Evolutionary conservation across 2,113 vertebrate species (phyloP).

Genomic region (Passer montanus): DNA sequence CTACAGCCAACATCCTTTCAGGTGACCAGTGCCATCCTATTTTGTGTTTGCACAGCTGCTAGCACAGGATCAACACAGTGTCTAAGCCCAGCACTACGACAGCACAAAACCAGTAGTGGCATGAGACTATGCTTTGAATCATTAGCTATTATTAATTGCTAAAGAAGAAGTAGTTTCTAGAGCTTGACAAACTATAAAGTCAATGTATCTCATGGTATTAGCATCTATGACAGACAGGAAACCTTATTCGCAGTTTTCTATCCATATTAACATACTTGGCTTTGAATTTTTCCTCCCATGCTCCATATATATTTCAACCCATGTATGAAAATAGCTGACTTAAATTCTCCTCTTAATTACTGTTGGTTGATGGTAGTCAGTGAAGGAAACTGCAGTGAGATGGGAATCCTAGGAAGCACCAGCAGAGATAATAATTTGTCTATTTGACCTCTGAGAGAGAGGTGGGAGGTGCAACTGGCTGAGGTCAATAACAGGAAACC

Average conservation of each 20-base stretch:
- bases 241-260: not conserved
- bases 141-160: not conserved
- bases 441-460: not conserved
- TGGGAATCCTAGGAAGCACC: not conserved
- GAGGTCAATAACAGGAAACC: not conserved
- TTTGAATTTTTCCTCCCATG: not conserved
- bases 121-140: not conserved
- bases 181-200: not conserved
- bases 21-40: not conserved
- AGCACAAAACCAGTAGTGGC: not conserved
- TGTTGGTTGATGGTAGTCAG: not conserved
- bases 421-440: not conserved
- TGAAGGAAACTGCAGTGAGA: not conserved
- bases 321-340: not conserved
- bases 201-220: not conserved
- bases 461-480: not conserved
- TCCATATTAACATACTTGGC: not conserved
- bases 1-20: not conserved
- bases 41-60: not conserved
- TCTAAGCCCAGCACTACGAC: not conserved
- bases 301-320: not conserved
- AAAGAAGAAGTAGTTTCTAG: constrained; percentile 16
- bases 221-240: not conserved
- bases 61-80: not conserved
- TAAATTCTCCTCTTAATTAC: not conserved